Base-by-base conservation (phyloP, 2,888 invertebrate genomes). In the Epistrophella euchroma region DNA sequence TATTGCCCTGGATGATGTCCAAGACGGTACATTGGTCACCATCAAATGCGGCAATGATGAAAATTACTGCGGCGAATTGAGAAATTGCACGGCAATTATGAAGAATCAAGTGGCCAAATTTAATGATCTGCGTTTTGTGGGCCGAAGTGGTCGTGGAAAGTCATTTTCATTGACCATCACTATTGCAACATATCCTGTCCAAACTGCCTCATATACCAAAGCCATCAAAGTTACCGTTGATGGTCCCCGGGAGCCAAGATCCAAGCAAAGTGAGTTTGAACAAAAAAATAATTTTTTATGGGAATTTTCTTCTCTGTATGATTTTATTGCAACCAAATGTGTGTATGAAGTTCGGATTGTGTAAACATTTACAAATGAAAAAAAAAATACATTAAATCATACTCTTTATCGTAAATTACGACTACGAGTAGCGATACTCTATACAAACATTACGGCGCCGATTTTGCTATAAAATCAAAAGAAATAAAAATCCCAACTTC, bases 221-320 rank as follows among this genome's bases (percentile, higher is more conserved):
- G 99, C 99, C 72, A 99, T 99, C 92, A 99, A 99, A 94, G 99
- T 99, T 76, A 99, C 99, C 25, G 99, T 99, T 40, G 99, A 99
- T 91, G 99, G 99, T 90, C 99, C 99, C 0, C 94, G 99, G 90
- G 99, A 99, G 93, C 99, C 99, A 17, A 94, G 99, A 93, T 98
- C 98, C 89, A 98, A 98, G 93, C 97, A 97, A 94, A 97, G 98
- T 98, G 95, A 97, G 98, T 96, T 52, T 1, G 1, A 52, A 28
- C 28, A 4, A 9, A 43, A 55, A 35, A 37, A 28, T 37, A 37
- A 40, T 17, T 60, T 66, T 76, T 71, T 58, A 58, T 47, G 60
- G 22, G 37, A 4, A 13, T 40, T 37, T 52, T 2, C 13, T 15
- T 7, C 3, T 40, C 50, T 40, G 37, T 62, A 47, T 45, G 80